Percentiles rank a stretch among this genome's conserved stretches.
phyloP scores from a whole-genome alignment of 2,797 vertebrate species.

The Emydoidea blandingii region DNA sequence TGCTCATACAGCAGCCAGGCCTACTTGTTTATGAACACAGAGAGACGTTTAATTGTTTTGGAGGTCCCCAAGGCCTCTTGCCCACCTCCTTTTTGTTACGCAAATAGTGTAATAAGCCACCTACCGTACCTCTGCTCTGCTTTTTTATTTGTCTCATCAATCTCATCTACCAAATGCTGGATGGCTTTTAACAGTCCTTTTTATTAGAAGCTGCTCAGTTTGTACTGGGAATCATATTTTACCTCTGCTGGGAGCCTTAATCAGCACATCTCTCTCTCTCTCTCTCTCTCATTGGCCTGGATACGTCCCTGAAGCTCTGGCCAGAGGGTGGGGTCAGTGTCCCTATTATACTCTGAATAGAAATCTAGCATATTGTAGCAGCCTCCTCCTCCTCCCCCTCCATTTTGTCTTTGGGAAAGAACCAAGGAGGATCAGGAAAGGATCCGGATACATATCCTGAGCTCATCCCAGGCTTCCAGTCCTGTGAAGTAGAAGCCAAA shows the following conservation, averaged over 20 bases:
- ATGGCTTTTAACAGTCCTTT: conserved; percentile 59
- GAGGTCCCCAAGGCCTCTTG: neutral
- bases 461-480: neutral
- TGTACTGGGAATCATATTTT: conserved; percentile 69
- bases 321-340: conserved; percentile 27
- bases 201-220: conserved; percentile 60
- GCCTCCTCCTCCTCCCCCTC: neutral
- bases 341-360: neutral
- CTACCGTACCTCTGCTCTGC: neutral
- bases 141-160: conserved; percentile 57
- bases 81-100: conserved; percentile 15
- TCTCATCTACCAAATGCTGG: conserved; percentile 21
- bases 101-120: neutral
- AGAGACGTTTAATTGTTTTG: conserved; percentile 20
- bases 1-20: neutral
- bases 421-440: fast-evolving
- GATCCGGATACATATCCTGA: neutral
- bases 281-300: conserved; percentile 43
- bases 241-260: conserved; percentile 40
- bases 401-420: fast-evolving
- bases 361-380: fast-evolving
- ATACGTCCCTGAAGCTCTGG: conserved; percentile 40
- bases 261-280: conserved; percentile 10
- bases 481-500: neutral
- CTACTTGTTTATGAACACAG: neutral